Conservation (phyloP, 2,797 vertebrate genomes). For the Botia almorhae region DNA sequence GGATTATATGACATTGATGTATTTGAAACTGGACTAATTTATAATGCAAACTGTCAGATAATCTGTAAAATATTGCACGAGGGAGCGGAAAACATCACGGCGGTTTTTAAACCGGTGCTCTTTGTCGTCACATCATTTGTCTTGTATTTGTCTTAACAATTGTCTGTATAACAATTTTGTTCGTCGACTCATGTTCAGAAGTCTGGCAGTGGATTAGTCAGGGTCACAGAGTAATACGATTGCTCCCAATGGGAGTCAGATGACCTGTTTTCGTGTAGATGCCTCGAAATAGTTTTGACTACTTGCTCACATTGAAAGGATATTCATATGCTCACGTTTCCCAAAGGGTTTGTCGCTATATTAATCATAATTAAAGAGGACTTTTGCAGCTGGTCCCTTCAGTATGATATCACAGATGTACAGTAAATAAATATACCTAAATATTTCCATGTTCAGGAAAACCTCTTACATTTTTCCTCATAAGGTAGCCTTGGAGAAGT, state of each 20-base stretch:
- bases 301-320: slow-evolving; percentile 53
- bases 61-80: slow-evolving; percentile 6
- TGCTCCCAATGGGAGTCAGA: slow-evolving; percentile 60
- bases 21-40: neutral
- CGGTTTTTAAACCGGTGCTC: slow-evolving; percentile 4
- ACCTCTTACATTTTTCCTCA: neutral
- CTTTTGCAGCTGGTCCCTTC: slow-evolving; percentile 38
- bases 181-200: slow-evolving; percentile 74
- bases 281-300: slow-evolving; percentile 64
- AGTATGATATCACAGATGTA: neutral
- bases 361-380: slow-evolving; percentile 56
- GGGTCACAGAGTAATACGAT: slow-evolving; percentile 71
- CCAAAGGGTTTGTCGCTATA: slow-evolving; percentile 52
- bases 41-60: neutral
- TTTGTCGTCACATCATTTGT: slow-evolving; percentile 60
- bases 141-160: slow-evolving; percentile 10
- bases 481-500: neutral
- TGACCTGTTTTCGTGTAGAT: slow-evolving; percentile 57
- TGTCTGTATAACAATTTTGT: slow-evolving; percentile 32
- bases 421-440: neutral
- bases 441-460: neutral
- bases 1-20: neutral
- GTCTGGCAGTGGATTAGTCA: slow-evolving; percentile 77
- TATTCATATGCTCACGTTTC: slow-evolving; percentile 60
- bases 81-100: slow-evolving; percentile 26